Evolutionary conservation across 2,888 invertebrate genomes (phyloP).

Genomic region (Myopa testacea): DNA sequence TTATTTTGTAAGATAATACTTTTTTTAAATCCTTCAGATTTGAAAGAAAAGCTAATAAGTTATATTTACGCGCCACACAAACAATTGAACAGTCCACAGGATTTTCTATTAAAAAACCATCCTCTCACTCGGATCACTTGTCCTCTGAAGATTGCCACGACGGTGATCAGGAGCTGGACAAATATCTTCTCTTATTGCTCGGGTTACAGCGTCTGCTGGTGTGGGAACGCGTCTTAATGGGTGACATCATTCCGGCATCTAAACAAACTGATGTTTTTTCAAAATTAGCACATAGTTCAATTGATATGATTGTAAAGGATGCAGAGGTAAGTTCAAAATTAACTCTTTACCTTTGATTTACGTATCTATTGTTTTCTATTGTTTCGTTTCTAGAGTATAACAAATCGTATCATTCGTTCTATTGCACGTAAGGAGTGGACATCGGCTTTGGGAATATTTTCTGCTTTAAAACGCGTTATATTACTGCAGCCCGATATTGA

Average conservation of each 20-base stretch:
- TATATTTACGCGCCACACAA: constrained; percentile 85
- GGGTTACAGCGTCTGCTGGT: constrained; percentile 88
- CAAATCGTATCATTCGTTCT: constrained; percentile 79
- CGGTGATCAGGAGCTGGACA: constrained; percentile 85
- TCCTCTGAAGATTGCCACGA: constrained; percentile 67
- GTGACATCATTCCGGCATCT: constrained; percentile 84
- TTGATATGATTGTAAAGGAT: constrained; percentile 86
- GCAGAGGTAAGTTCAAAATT: constrained; percentile 75
- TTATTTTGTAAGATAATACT: not conserved
- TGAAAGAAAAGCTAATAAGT: constrained; percentile 84
- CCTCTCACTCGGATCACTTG: constrained; percentile 65
- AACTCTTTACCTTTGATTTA: not conserved
- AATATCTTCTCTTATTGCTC: constrained; percentile 84
- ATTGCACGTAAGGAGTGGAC: constrained; percentile 83
- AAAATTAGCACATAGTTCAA: constrained; percentile 83
- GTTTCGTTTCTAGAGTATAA: constrained; percentile 73
- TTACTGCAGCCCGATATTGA: constrained; percentile 85
- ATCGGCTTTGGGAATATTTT: constrained; percentile 83
- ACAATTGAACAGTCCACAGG: constrained; percentile 86
- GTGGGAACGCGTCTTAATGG: constrained; percentile 85
- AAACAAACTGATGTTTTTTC: constrained; percentile 87
- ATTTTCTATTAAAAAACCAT: constrained; percentile 74
- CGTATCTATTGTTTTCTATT: not conserved
- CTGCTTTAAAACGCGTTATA: constrained; percentile 82
- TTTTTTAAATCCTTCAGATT: constrained; percentile 69